Evolutionary conservation across 2,888 invertebrate species (phyloP).

Genomic region (Fragum sueziense): DNA sequence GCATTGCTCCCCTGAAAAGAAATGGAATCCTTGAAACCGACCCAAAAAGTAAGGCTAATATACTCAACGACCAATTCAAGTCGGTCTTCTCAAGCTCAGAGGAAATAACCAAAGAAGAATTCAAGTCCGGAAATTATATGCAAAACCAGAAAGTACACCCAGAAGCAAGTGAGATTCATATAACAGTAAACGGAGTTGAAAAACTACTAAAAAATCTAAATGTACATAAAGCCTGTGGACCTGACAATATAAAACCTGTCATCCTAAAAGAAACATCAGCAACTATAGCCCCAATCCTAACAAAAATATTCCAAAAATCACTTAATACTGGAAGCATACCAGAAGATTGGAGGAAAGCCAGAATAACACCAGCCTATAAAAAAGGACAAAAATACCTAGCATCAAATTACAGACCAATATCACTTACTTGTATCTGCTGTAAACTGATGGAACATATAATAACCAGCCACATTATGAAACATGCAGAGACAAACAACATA

Average conservation of each 20-base stretch:
- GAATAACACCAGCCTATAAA: conserved; percentile 2
- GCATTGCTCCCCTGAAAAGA: conserved; percentile 1
- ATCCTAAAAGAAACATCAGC: not conserved
- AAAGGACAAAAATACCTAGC: conserved; percentile 8
- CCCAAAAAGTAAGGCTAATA: conserved; percentile 14
- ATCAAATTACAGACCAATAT: conserved; percentile 14
- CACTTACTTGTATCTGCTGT: conserved; percentile 15
- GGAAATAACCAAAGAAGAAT: not conserved
- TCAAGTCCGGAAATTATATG: not conserved
- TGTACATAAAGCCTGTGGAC: conserved; percentile 2
- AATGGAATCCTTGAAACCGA: conserved; percentile 8
- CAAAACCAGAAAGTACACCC: too few species aligned
- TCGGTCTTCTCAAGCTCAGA: conserved; percentile 11
- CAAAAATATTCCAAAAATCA: conserved; percentile 7
- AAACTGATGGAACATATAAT: conserved; percentile 8
- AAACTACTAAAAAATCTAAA: too few species aligned
- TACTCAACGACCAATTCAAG: conserved; percentile 22
- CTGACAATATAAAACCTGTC: conserved; percentile 3
- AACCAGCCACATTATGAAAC: conserved; percentile 3
- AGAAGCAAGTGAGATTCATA: too few species aligned
- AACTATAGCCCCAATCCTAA: not conserved
- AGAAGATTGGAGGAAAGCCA: conserved; percentile 1
- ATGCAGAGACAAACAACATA: conserved; percentile 21
- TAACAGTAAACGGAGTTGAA: too few species aligned
- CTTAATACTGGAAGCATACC: conserved; percentile 1